Conservation (phyloP, 2,888 invertebrate species). For the Nowickia ferox region DNA sequence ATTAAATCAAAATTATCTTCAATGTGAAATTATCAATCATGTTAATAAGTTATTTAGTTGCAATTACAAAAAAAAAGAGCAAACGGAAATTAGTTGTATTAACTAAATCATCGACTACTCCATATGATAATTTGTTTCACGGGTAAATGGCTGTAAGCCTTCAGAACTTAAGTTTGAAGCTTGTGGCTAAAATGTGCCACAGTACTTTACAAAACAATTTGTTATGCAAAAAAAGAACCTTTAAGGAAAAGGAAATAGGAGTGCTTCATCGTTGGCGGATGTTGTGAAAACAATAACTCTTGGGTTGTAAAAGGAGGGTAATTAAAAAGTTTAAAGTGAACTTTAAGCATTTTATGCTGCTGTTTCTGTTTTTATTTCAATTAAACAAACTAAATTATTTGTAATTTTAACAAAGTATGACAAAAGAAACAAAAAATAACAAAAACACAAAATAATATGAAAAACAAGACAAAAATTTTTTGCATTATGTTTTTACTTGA, state of each 20-base stretch:
- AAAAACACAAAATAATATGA: too few relatives aligned
- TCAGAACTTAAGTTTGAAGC: not conserved
- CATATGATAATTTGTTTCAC: constrained; percentile 22
- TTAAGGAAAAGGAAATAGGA: constrained; percentile 42
- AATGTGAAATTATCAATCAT: constrained; percentile 59
- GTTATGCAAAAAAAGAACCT: not conserved
- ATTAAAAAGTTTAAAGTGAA: not conserved
- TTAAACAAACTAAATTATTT: too few relatives aligned
- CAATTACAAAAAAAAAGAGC: constrained; percentile 6
- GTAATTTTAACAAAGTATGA: too few relatives aligned
- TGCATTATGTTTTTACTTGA: too few relatives aligned
- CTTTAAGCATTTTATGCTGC: too few relatives aligned
- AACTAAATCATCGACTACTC: constrained; percentile 32
- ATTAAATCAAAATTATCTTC: constrained; percentile 39
- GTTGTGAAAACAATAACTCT: not conserved
- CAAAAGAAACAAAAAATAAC: too few relatives aligned
- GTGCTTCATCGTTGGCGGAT: constrained; percentile 26
- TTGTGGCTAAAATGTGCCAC: not conserved
- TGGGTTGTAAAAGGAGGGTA: not conserved
- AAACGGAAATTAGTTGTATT: constrained; percentile 41
- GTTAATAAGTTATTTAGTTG: constrained; percentile 39
- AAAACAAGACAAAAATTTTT: too few relatives aligned
- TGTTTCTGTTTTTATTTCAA: too few relatives aligned
- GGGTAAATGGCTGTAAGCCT: not conserved
- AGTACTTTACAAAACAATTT: not conserved